Base-by-base conservation (phyloP, 2,113 vertebrate genomes). In the Xiphophorus hellerii region DNA sequence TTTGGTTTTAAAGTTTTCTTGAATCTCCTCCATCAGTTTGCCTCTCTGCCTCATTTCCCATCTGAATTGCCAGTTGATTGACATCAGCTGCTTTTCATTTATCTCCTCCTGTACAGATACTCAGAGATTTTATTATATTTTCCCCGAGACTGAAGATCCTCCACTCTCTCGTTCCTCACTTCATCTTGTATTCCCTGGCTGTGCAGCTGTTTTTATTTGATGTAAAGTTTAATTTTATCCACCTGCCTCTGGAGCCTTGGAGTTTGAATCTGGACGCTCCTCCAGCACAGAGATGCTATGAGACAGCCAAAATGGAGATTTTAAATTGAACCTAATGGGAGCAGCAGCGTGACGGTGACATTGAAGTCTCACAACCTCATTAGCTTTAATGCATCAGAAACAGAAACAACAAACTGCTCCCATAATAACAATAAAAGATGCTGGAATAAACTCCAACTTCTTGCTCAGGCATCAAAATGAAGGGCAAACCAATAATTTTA, bases 171-270 rank as follows among this genome's bases (percentile, higher is more conserved):
- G 27, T 33, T 31, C 30, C 30, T 64, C 15, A 10, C 25, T 64
- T 64, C 30, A 64, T 64, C 30, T 35, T 3, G 2, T 10, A 64
- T 22, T 33, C 62, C 62, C 62, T 9, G 14, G 20, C 30, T 1
- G 17, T 64, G 62, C 29, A 33, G 28, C 62, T 29, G 15, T 33
- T 64, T 33, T 64, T 64, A 31, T 64, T 64, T 64, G 30, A 64
- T 25, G 22, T 58, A 58, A 58, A 64, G 30, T 64, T 64, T 64
- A 64, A 64, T 64, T 64, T 64, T 64, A 64, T 64, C 62, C 31
- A 10, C 29, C 30, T 22, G 30, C 62, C 30, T 35, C 62, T 28
- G 62, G 62, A 29, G 29, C 13, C 27, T 64, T 31, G 39, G 3
- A 42, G 6, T 64, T 13, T 64, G 30, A 6, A 33, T 64, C 3